Percentiles rank a stretch among this genome's conserved stretches.
phyloP scores from a whole-genome alignment of 2,797 vertebrate genomes.

The Emydoidea blandingii region DNA sequence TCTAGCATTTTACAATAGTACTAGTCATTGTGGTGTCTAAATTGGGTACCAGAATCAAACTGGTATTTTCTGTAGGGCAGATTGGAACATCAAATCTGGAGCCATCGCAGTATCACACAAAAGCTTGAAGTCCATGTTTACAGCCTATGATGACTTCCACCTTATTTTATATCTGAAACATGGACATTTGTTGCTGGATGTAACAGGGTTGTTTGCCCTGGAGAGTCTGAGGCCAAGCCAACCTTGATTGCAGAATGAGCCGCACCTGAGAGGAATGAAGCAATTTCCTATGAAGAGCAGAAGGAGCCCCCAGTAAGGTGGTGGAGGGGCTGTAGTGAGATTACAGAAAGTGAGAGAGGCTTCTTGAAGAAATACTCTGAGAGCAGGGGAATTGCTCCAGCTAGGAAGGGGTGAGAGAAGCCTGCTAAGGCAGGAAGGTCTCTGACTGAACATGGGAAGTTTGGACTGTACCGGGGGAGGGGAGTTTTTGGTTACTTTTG shows the following conservation, averaged over 20 bases:
- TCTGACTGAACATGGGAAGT: background rate
- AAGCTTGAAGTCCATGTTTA: background rate
- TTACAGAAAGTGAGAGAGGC: background rate
- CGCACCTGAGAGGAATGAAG: background rate
- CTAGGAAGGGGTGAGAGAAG: background rate
- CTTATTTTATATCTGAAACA: background rate
- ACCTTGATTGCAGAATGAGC: background rate
- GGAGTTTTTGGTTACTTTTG: background rate
- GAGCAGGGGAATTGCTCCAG: background rate
- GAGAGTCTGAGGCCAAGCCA: background rate
- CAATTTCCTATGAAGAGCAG: background rate
- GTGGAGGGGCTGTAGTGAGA: background rate
- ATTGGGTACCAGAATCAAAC: conserved; percentile 36
- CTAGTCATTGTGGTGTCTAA: background rate
- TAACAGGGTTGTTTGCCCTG: background rate
- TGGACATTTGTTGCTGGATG: background rate
- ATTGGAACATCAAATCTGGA: background rate
- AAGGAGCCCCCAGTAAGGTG: background rate
- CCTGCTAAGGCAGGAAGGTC: background rate
- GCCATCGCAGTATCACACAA: background rate
- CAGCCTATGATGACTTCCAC: background rate
- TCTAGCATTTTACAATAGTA: background rate
- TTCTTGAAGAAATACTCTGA: background rate
- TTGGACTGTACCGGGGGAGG: too few species aligned
- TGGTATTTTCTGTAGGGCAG: conserved; percentile 4